A percentile compares a stretch with the other conserved stretches of the same genome.
phyloP scores from a whole-genome alignment of 2,113 vertebrate species.

The Rhegmatorhina hoffmannsi region DNA sequence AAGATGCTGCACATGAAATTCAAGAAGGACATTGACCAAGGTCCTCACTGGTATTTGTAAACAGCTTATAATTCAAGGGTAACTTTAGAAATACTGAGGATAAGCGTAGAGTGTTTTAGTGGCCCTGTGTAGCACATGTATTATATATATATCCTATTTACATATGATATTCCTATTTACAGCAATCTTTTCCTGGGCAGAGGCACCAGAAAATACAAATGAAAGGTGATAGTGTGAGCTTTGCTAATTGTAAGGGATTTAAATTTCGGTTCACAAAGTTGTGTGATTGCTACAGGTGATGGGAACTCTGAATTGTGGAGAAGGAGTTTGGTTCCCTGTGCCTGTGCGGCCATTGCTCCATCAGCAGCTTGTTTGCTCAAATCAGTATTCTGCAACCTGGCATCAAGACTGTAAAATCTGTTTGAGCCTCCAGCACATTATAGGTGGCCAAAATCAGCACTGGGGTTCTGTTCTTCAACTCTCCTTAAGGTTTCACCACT shows the following conservation, averaged over 20 bases:
- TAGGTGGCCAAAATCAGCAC: background rate
- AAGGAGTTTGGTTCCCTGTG: background rate
- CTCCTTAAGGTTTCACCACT: background rate
- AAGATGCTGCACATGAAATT: background rate
- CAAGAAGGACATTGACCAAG: background rate
- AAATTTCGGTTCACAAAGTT: background rate
- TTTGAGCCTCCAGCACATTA: rapidly evolving
- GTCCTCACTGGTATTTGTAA: background rate
- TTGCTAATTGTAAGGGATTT: rapidly evolving
- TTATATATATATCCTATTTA: background rate
- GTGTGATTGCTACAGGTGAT: background rate
- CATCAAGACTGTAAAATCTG: background rate
- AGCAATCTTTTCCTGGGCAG: background rate
- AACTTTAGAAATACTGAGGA: background rate
- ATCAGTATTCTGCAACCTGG: background rate
- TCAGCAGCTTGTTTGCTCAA: background rate
- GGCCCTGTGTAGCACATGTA: background rate
- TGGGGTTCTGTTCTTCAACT: background rate
- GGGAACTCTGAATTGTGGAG: background rate
- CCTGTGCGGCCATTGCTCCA: background rate
- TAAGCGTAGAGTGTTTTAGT: background rate
- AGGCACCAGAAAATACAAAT: background rate
- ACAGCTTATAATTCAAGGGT: background rate
- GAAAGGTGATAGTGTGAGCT: background rate
- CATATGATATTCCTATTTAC: background rate